Conservation (phyloP, 2,797 vertebrate species). For the Helicolenus hilgendorfi region DNA sequence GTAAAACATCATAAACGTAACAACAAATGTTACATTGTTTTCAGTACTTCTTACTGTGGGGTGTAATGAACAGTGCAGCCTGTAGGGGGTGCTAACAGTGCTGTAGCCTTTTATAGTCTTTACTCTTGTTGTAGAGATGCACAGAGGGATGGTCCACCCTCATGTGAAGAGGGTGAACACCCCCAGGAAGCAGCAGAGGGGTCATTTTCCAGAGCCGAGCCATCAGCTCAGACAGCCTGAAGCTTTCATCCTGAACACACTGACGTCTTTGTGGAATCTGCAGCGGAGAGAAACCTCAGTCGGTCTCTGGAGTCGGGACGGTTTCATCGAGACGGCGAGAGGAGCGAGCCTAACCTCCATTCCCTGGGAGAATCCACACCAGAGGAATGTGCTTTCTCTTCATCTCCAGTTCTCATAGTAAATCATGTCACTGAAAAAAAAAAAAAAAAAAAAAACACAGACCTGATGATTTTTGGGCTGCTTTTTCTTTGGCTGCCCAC, state of each 20-base stretch:
- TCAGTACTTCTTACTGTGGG: background rate
- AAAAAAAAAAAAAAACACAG: conserved; percentile 3
- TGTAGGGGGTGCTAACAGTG: conserved; percentile 21
- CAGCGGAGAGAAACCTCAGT: conserved; percentile 46
- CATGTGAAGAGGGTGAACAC: conserved; percentile 31
- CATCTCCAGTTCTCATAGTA: conserved; percentile 69
- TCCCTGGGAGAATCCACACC: conserved; percentile 44
- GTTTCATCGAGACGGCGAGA: conserved; percentile 38
- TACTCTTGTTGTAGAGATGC: background rate
- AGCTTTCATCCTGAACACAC: conserved; percentile 33
- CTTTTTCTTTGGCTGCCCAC: conserved; percentile 38
- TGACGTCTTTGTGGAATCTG: conserved; percentile 46
- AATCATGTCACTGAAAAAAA: conserved; percentile 52
- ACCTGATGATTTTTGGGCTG: conserved; percentile 50
- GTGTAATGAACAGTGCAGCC: background rate
- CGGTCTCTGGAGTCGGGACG: conserved; percentile 35
- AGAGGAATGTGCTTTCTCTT: conserved; percentile 62
- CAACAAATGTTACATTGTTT: no score
- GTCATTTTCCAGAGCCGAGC: conserved; percentile 15
- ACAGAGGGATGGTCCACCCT: conserved; percentile 5
- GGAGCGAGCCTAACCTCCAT: conserved; percentile 15
- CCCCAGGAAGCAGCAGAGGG: conserved; percentile 25
- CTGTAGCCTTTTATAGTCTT: background rate
- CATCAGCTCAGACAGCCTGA: conserved; percentile 3
- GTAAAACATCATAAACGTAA: background rate